Base-by-base conservation (phyloP, 2,113 vertebrate species). In the Neopipo cinnamomea region DNA sequence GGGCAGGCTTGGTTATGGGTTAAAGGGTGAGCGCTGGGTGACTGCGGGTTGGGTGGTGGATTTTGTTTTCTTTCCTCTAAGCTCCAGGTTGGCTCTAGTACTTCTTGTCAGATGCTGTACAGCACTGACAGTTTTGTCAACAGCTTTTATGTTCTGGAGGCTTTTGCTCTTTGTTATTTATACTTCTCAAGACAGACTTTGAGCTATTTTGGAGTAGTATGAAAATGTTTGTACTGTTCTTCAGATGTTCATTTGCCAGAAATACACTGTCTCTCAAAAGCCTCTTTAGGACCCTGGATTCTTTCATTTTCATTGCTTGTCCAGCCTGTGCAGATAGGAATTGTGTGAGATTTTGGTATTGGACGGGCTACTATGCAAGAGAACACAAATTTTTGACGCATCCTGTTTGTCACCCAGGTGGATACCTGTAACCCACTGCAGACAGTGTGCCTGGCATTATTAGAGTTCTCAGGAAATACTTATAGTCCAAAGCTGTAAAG, bases 221-320 rank as follows among this genome's bases (percentile, higher is more conserved):
- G 59, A 89, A 70, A 89, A 91, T 89, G 80, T 95, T 95, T 95
- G 59, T 81, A 67, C 75, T 65, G 61, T 91, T 95, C 84, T 91
- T 92, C 75, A 86, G 65, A 80, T 90, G 71, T 55, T 92, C 76
- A 4, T 91, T 88, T 95, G 46, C 79, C 88, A 92, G 82, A 94
- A 95, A 80, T 42, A 49, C 23, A 6, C 37, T 50, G 55, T 73
- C 75, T 85, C 53, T 80, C 72, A 91, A 59, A 91, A 95, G 24
- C 41, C 19, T 86, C 39, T 62, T 37, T 66, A 66, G 71, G 42
- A 78, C 33, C 22, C 17, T 76, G 66, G 8, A 27, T 85, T 89
- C 47, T 89, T 89, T 66, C n/a, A 14, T 73, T 68, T 80, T 50
- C 50, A 22, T 27, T 63, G 42, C 33, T 79, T 93, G 23, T 74